Evolutionary conservation across 2,797 vertebrate genomes (phyloP).

Genomic region (Mus caroli): DNA sequence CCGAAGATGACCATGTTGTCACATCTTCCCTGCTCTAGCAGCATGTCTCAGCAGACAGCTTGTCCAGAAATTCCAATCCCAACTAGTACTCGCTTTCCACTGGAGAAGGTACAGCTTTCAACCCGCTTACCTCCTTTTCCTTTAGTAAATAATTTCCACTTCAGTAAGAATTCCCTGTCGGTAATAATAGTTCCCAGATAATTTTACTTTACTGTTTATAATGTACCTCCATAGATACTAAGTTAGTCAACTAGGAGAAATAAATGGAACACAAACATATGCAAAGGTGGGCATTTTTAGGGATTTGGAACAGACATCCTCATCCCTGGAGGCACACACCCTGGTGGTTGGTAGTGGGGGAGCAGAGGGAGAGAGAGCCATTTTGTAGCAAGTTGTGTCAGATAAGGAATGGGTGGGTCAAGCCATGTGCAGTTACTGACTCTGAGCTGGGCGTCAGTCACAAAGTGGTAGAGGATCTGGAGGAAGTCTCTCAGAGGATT

Average conservation of each 20-base stretch:
- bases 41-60: slow-evolving; percentile 4
- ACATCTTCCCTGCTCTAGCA: slow-evolving; percentile 1
- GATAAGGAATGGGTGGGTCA: slow-evolving; percentile 4
- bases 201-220: background rate
- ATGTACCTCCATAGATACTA: background rate
- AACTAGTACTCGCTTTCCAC: background rate
- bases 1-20: background rate
- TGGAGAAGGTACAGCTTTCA: slow-evolving; percentile 18
- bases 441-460: background rate
- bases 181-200: background rate
- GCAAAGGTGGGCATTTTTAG: slow-evolving; percentile 47
- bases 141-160: background rate
- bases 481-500: slow-evolving; percentile 32
- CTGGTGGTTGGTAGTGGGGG: background rate
- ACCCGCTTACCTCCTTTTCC: background rate
- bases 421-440: background rate
- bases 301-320: slow-evolving; percentile 1
- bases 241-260: slow-evolving; percentile 34
- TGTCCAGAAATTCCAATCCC: background rate
- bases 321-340: background rate
- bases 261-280: slow-evolving; percentile 28
- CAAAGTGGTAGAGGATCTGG: slow-evolving; percentile 17
- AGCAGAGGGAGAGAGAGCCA: background rate
- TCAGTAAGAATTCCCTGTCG: background rate
- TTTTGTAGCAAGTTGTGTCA: slow-evolving; percentile 5